Percentiles rank a stretch among this genome's conserved stretches.
Evolutionary conservation across 2,888 invertebrate genomes (phyloP).

Genomic region (Tridacna gigas): DNA sequence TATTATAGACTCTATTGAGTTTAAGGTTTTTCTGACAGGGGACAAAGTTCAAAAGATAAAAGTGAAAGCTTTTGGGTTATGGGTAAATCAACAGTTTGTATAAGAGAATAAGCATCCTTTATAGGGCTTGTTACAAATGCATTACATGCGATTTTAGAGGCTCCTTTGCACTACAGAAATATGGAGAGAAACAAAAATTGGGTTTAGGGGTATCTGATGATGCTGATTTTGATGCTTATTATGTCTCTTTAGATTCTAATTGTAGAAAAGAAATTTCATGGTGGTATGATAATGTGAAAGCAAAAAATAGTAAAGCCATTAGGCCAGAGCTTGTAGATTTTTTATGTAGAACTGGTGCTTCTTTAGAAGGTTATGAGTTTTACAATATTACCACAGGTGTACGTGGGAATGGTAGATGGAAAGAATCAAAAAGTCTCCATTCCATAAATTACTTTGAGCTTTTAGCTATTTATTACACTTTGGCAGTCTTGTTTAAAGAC

Average conservation of each 20-base stretch:
- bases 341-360: constrained; percentile 41
- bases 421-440: not conserved
- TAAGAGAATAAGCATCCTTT: constrained; percentile 24
- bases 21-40: not conserved
- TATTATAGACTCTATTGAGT: not conserved
- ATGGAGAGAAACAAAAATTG: constrained; percentile 41
- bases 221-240: constrained; percentile 3
- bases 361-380: constrained; percentile 31
- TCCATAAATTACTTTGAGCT: constrained; percentile 39
- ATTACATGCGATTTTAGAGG: constrained; percentile 43
- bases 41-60: not conserved
- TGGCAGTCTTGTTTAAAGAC: constrained; percentile 6
- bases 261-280: constrained; percentile 26
- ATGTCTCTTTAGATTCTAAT: not conserved
- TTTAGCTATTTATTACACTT: constrained; percentile 25
- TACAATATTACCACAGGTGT: not conserved
- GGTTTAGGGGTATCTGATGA: constrained; percentile 11
- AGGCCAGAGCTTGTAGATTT: constrained; percentile 7
- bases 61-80: not conserved
- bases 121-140: constrained; percentile 48
- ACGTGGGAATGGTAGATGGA: constrained; percentile 41
- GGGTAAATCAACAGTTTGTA: not conserved
- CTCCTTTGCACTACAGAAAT: constrained; percentile 42
- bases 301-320: constrained; percentile 47
- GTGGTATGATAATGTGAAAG: constrained; percentile 35